Base-by-base conservation (phyloP, 2,797 vertebrate genomes). In the Myotis findleyi region DNA sequence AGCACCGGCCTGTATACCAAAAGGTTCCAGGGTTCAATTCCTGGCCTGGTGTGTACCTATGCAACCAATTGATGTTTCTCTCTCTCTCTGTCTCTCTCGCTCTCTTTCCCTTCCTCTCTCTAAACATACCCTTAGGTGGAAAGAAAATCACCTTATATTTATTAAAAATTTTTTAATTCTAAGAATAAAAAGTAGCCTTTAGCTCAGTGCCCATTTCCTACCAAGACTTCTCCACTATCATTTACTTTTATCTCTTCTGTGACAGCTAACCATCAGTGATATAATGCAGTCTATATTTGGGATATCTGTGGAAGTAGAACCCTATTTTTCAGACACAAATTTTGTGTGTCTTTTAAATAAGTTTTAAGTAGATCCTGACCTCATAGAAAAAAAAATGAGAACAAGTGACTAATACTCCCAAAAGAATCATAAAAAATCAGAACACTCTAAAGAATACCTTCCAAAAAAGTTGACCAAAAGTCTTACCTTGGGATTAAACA, bases 351-450 rank as follows among this genome's bases (percentile, higher is more conserved):
- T 96, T 96, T 95, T 89, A 94, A 75, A 41, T 81, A 30, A 62
- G 73, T 93, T 86, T 89, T 33, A 89, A 94, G 51, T 62, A 69
- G 64, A 97, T 90, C 30, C 44, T 82, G 76, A 93, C 72, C 38
- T 44, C 59, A 36, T 93, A 62, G 51, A 95, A 87, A 62, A 38
- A 41, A 49, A 76, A 86, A 94, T 94, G 53, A 93, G 71, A 95
- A 71, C 84, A 87, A 85, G 2, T 96, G 80, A 83, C 33, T 10
- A 83, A 30, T 91, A 66, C 95, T 96, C 66, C 30, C 30, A 85
- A 95, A 95, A 95, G 91, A 94, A 68, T 77, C 83, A 64, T 68
- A 93, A 66, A 96, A 90, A 66, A 86, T 68, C 80, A 75, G 73
- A 93, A 92, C 3, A n/a, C 91, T 71, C 36, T 76, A 80, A 95